Evolutionary conservation across 37 sponge, comb jelly and placozoan species (phyloP).

Genomic region (Crambe crambe): DNA sequence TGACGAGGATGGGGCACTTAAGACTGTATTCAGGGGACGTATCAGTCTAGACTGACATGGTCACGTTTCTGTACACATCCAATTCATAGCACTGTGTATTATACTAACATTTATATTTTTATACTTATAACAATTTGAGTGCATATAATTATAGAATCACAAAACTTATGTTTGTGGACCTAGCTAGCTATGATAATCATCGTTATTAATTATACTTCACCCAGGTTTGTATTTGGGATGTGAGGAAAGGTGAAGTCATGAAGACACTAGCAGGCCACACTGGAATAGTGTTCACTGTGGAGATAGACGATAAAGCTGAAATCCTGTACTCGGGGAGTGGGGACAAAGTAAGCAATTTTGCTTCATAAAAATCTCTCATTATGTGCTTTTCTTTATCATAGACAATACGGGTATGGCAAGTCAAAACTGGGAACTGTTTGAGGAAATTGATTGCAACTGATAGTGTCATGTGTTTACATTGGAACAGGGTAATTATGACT

Average conservation of each 20-base stretch:
- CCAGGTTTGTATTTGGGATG: slow-evolving; percentile 75
- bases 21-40: slow-evolving; percentile 32
- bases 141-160: too few species aligned
- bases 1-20: slow-evolving; percentile 46
- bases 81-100: too few species aligned
- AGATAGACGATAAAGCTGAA: slow-evolving; percentile 46
- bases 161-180: too few species aligned
- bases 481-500: slow-evolving; percentile 58
- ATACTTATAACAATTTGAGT: too few species aligned
- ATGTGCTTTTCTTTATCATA: not conserved
- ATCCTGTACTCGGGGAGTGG: slow-evolving; percentile 72
- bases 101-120: too few species aligned
- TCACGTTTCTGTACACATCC: too few species aligned
- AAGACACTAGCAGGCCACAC: slow-evolving; percentile 57
- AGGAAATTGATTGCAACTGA: slow-evolving; percentile 21
- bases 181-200: too few species aligned
- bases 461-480: slow-evolving; percentile 56
- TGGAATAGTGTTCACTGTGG: slow-evolving; percentile 76
- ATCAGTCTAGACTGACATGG: slow-evolving; percentile 20
- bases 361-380: not conserved
- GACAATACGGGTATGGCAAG: slow-evolving; percentile 64
- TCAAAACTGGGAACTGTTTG: slow-evolving; percentile 49
- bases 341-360: slow-evolving; percentile 51
- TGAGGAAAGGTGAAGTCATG: slow-evolving; percentile 36
- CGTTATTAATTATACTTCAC: too few species aligned